Base-by-base conservation (phyloP, 92 coral and sea anemone species). In the Nematostella vectensis region DNA sequence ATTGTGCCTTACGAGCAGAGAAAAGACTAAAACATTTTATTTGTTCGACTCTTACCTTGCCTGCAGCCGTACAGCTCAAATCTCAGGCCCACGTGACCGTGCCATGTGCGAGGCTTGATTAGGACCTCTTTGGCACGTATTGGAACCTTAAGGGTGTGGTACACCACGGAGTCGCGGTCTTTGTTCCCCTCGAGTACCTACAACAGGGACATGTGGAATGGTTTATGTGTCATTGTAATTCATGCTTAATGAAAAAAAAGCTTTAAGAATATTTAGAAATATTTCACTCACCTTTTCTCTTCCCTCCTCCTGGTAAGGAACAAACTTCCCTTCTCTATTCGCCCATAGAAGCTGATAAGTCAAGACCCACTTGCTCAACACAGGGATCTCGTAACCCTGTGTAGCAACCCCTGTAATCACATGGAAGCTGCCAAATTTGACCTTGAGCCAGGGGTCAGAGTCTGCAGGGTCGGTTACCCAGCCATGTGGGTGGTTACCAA, bases 391-490 rank as follows among this genome's bases (percentile, higher is more conserved):
- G 65, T 70, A 70, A 11, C 88, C 88, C 54, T 81, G 88, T 0
- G 88, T 81, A 2, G 88, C 78, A 20, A 81, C 58, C 17, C 74
- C 74, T 55, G 83, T 54, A 30, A 81, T 58, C 20, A 81, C 77
- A 33, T 69, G 67, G 3, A 54, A 30, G 17, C 62, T 58, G 22
- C 66, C 48, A 1, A 79, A 51, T 21, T 71, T 54, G 19, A 81
- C 56, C 59, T 81, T 81, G 29, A 81, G 37, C 88, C 88, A 76
- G 0, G 88, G 88, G 3, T 69, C 64, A 21, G 63, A 25, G 55
- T 81, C 88, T 29, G 47, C 62, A 18, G 63, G 50, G 58, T 69
- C 83, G 18, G 83, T 75, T 28, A 70, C 50, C 83, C 88, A 81
- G 47, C 88, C 83, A 31, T 76, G 83, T 6, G 83, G 88, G 40